Base-by-base conservation (phyloP, 2,888 invertebrate species). In the Cryptocephalus primarius region DNA sequence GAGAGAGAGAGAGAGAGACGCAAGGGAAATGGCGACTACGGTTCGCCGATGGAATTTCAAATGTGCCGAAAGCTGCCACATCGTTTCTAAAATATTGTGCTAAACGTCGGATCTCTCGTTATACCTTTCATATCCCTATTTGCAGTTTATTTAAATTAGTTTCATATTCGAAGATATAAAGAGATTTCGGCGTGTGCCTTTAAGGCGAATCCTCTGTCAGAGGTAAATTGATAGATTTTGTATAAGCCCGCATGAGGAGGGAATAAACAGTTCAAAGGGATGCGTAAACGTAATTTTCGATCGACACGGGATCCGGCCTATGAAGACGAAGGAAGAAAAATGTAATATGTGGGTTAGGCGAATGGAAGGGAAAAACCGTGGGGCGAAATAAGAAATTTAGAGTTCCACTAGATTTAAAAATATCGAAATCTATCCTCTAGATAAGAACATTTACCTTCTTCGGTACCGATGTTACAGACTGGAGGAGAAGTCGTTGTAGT, bases 131-230 rank as follows among this genome's bases (percentile, higher is more conserved):
- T 56, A 63, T 64, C 62, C 65, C 65, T 64, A 67, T 67, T 66
- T 67, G 66, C 67, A 67, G 66, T 67, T 65, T 67, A 63, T 67
- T 65, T 64, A 66, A 66, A 65, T 67, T 67, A 67, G 63, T 59
- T 56, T 50, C 53, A 56, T 56, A 56, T 54, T 53, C 43, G 45
- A 54, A 58, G 55, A 58, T 58, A 57, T 54, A 55, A 55, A 58
- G 58, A 60, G 64, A 62, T 61, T 60, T 65, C 59, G 58, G 50
- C 51, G 50, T 53, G 34, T 33, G 47, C 45, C 43, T 39, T 39
- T n/a, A 12, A 34, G 40, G 40, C 13, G 40, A 40, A 45, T 45
- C 40, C 40, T 45, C 45, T 45, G 45, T 39, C 45, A 40, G 33
- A 40, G 9, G 12, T 40, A 45, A 45, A 45, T 45, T 45, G 45